These are phyloP conservation scores for Lipotes vexillifer DNA, from an alignment of 2,113 vertebrate species.

Conservation along the genomic window DNA sequence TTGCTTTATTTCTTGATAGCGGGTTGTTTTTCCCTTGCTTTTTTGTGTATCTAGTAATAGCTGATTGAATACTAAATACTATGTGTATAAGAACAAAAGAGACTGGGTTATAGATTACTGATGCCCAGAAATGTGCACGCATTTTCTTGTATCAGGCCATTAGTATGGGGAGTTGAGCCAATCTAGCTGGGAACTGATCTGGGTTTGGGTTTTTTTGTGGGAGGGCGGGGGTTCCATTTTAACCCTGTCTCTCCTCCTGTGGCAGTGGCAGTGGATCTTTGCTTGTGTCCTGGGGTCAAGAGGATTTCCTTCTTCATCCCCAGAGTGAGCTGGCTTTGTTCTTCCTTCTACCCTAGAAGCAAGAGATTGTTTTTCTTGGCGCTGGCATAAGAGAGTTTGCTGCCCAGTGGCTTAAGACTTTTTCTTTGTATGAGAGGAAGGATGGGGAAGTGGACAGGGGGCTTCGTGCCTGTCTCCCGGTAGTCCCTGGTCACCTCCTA, in stretches of 20 bases:
- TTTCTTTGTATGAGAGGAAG: not conserved
- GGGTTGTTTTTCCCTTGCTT: not conserved
- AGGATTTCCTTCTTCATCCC: not conserved
- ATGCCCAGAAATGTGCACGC: not conserved
- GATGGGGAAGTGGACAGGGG: not conserved
- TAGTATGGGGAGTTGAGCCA: not conserved
- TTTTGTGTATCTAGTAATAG: not conserved
- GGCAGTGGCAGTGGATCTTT: not conserved
- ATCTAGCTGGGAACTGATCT: not conserved
- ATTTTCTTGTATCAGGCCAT: not conserved
- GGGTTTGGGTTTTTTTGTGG: not conserved
- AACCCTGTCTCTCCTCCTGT: not conserved
- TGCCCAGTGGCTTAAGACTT: not conserved
- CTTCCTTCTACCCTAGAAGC: not conserved
- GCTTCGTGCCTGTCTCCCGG: not conserved
- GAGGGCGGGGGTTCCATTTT: not conserved
- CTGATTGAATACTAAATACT: not conserved
- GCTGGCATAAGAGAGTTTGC: not conserved
- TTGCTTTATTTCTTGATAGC: not conserved
- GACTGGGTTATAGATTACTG: not conserved
- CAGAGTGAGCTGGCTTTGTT: not conserved
- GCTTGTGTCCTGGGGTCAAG: not conserved
- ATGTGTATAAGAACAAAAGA: not conserved
- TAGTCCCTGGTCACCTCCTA: not conserved
- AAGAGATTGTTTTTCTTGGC: not conserved